phyloP scores from a whole-genome alignment of 2,113 vertebrate species.

The Verasper variegatus region DNA sequence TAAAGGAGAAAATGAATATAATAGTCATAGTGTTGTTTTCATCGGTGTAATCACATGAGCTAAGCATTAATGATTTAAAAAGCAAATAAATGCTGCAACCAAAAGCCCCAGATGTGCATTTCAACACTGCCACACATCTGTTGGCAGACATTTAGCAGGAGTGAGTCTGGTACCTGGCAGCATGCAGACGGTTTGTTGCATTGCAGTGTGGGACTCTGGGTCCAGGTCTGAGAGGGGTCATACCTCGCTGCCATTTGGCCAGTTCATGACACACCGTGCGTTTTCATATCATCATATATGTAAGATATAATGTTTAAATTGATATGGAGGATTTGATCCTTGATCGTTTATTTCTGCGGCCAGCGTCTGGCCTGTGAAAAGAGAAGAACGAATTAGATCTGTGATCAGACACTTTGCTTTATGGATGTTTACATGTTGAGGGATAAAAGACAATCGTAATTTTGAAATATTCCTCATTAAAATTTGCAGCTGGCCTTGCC shows the following conservation, averaged over 20 bases:
- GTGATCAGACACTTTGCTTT: not conserved
- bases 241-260: no score
- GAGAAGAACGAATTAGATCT: not conserved
- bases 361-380: not conserved
- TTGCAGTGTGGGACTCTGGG: no score
- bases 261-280: no score
- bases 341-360: not conserved
- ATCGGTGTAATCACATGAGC: no score
- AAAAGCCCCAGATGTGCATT: not conserved
- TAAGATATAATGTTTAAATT: not conserved
- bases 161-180: no score
- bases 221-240: no score
- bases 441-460: not conserved
- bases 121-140: not conserved
- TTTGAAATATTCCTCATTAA: slow-evolving; percentile 3
- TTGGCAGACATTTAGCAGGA: not conserved
- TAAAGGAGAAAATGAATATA: no score
- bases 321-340: not conserved
- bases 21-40: no score
- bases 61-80: no score
- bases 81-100: not conserved
- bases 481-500: not conserved
- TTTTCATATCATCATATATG: not conserved
- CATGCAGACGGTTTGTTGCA: no score
- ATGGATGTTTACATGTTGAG: not conserved